Base-by-base conservation (phyloP, 2,888 invertebrate species). In the Auanema freiburgensis region DNA sequence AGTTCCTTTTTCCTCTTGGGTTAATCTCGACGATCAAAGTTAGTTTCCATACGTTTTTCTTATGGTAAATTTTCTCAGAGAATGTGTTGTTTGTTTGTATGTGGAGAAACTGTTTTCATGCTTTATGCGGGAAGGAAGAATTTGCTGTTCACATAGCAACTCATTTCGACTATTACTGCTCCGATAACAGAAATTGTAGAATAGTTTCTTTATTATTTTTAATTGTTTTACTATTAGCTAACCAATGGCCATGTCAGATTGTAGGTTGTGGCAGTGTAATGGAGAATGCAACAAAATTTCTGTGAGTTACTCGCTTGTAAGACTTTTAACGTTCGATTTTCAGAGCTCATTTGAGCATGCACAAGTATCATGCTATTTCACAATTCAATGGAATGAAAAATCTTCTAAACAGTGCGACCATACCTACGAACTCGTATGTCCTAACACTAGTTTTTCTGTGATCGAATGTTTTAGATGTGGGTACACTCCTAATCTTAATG, bases 101-200 rank as follows among this genome's bases (percentile, higher is more conserved):
- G 11, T 76, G 76, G 72, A 63, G 42, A 1, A 49, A 59, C 0
- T 76, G 76, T 51, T 59, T 64, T 10, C 25, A 63, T n/a, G 42
- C 21, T 0, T 53, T 60, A 6, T 25, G 52, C 8, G 51, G 57
- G n/a, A 59, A 62, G 43, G 60, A 67, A 12, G 53, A 64, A 16
- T 64, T 76, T 21, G 62, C 67, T 5, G 49, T 58, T 1, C 76
- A 76, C 57, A 33, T 76, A 18, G 50, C 63, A 51, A 41, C 54
- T 10, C 76, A 76, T 42, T 12, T 69, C 4, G 52, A 46, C 6
- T 46, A 46, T 46, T 21, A 46, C 21, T 46, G 46, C 46, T 46
- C 46, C 46, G 21, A 21, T 10, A 46, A 21, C 10, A 16, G 46
- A 8, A 16, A 46, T 16, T 18, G 46, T 46, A 46, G 21, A 10